phyloP scores from a whole-genome alignment of 2,113 vertebrate genomes.

The Reinhardtius hippoglossoides region DNA sequence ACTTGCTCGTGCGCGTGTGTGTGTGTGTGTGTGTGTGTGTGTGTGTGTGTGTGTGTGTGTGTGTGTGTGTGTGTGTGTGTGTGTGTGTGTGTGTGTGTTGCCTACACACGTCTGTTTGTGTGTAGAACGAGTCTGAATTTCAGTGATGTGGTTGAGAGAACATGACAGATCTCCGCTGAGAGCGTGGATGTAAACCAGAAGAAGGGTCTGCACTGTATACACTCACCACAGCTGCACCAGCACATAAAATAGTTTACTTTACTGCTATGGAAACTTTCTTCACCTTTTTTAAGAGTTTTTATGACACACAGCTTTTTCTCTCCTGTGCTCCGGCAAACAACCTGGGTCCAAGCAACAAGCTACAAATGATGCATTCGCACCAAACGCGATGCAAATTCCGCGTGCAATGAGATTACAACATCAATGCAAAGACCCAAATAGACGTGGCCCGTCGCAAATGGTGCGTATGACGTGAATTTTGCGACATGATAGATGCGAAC shows the following conservation, averaged over 20 bases:
- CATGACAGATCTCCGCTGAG: slow-evolving; percentile 51
- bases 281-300: slow-evolving; percentile 30
- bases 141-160: slow-evolving; percentile 47
- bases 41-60: too few relatives aligned
- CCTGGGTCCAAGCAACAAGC: background rate
- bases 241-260: slow-evolving; percentile 34
- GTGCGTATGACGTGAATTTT: too few relatives aligned
- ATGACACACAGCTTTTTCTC: background rate
- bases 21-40: too few relatives aligned
- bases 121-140: slow-evolving; percentile 30
- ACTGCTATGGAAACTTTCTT: slow-evolving; percentile 45
- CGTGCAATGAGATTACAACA: too few relatives aligned
- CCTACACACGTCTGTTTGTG: slow-evolving; percentile 29
- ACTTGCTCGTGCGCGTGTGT: background rate
- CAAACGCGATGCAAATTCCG: too few relatives aligned
- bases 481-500: too few relatives aligned
- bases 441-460: too few relatives aligned
- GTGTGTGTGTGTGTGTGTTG: slow-evolving; percentile 21
- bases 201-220: slow-evolving; percentile 40
- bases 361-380: background rate
- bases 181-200: slow-evolving; percentile 61
- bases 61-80: too few relatives aligned
- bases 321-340: background rate
- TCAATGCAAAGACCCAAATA: too few relatives aligned
- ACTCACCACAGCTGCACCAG: slow-evolving; percentile 45